Evolutionary conservation across 2,113 vertebrate species (phyloP).

Genomic region (Benitochromis conjunctus): DNA sequence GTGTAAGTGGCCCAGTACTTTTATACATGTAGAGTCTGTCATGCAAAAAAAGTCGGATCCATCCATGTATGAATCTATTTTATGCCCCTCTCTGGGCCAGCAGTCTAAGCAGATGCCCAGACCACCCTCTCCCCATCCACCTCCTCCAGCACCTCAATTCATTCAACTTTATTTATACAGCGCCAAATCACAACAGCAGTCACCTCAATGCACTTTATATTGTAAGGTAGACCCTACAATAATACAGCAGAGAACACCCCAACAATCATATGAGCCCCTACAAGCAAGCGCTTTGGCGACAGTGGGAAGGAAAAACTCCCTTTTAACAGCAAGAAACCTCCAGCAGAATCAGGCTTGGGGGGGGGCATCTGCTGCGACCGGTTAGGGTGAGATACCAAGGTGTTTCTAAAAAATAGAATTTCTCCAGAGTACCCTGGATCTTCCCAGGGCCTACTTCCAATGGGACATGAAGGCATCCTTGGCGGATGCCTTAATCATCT

Average conservation of each 20-base stretch:
- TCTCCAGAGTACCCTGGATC: not conserved
- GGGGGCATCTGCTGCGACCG: rapidly evolving
- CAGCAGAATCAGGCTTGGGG: rapidly evolving
- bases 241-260: not conserved
- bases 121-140: not conserved
- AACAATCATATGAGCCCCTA: not conserved
- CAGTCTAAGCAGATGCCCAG: not conserved
- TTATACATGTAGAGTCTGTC: not conserved
- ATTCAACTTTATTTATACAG: not conserved
- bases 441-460: not conserved
- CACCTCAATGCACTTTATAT: not conserved
- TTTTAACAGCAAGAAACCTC: not conserved
- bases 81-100: too few relatives aligned
- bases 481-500: not conserved
- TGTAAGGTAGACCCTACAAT: too few relatives aligned
- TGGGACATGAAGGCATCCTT: not conserved
- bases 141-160: not conserved
- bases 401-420: not conserved
- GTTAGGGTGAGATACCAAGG: not conserved
- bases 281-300: rapidly evolving
- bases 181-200: not conserved
- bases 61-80: not conserved
- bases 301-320: not conserved
- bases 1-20: not conserved
- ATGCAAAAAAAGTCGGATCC: not conserved